Base-by-base conservation (phyloP, 2,113 vertebrate genomes). In the Antechinus flavipes region DNA sequence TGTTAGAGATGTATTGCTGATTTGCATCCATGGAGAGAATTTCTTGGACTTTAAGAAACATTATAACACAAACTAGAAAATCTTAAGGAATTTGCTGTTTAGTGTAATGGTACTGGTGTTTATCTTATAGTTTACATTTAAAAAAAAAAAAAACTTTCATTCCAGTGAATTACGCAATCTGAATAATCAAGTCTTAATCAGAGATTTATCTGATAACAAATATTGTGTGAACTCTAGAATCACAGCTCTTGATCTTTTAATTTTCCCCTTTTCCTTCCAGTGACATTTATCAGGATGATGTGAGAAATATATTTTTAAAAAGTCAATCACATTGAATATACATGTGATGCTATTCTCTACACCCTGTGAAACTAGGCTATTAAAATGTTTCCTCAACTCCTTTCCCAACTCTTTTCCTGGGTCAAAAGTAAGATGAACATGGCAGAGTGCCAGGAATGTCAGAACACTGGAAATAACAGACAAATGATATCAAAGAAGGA, bases 401-500 rank as follows among this genome's bases (percentile, higher is more conserved):
- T 5, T 95, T 89, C 96, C 90, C 94, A 96, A 97, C 8, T 61
- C 27, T 94, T 90, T 93, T 47, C 8, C 35, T 97, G 89, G 89
- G 52, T 96, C 93, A 96, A 97, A 97, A 97, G 16, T 1, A 0
- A 89, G 93, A 97, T 96, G 93, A 97, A 95, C 93, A 94, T 91
- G 95, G 90, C 94, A 98, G 56, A 97, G 96, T 93, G 93, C 92
- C 96, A 98, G 47, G 93, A 96, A 89, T 97, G 94, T 97, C 95
- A 94, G 55, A 98, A 47, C 49, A 91, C 55, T 92, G 52, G 95
- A 95, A 52, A 96, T 89, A 96, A 92, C 55, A 97, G 53, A 96
- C 90, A 95, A 95, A 93, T 97, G 95, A 91, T 96, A 97, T 93
- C 89, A 98, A 97, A 97, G 89, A 93, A 97, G 7, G 89, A 26